These are phyloP conservation scores for Drosophila kanapiae DNA, from an alignment of 1,140 invertebrate genomes.

Conservation along the genomic window DNA sequence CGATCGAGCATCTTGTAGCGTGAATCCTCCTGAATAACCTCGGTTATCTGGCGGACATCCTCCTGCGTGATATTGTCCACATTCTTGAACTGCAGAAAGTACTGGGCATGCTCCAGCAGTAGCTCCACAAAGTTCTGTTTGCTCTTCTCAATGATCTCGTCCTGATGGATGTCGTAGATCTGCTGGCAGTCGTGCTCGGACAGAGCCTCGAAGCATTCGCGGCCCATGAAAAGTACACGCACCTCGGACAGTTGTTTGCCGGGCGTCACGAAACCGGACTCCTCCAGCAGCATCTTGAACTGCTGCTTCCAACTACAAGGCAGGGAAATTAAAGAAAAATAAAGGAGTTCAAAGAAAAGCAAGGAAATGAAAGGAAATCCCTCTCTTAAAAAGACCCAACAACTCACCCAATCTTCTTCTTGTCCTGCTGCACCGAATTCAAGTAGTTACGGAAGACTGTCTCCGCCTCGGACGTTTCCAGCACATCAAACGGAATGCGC, in stretches of 20 bases:
- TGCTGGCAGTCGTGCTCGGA: constrained; percentile 95
- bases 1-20: constrained; percentile 97
- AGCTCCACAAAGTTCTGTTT: constrained; percentile 97
- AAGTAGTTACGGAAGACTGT: constrained; percentile 96
- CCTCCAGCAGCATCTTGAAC: constrained; percentile 96
- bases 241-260: constrained; percentile 97
- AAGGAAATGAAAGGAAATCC: background rate
- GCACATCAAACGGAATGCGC: constrained; percentile 95
- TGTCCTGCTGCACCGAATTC: constrained; percentile 95
- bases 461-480: constrained; percentile 96
- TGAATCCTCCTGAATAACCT: constrained; percentile 95
- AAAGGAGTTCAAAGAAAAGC: background rate
- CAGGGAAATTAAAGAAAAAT: constrained; percentile 13
- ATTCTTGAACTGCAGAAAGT: constrained; percentile 97
- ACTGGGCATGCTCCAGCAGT: constrained; percentile 95
- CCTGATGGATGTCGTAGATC: constrained; percentile 98
- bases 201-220: constrained; percentile 97
- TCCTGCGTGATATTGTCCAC: constrained; percentile 97
- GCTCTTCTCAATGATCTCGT: constrained; percentile 95
- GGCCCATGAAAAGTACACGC: constrained; percentile 96
- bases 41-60: constrained; percentile 96
- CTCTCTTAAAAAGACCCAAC: too few relatives aligned
- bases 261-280: constrained; percentile 97
- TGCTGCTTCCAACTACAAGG: constrained; percentile 93
- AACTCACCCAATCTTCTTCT: constrained; percentile 94